Percentiles rank a stretch among this genome's conserved stretches.
Conservation (phyloP, 2,888 invertebrate genomes). For the Cataglyphis cursor region DNA sequence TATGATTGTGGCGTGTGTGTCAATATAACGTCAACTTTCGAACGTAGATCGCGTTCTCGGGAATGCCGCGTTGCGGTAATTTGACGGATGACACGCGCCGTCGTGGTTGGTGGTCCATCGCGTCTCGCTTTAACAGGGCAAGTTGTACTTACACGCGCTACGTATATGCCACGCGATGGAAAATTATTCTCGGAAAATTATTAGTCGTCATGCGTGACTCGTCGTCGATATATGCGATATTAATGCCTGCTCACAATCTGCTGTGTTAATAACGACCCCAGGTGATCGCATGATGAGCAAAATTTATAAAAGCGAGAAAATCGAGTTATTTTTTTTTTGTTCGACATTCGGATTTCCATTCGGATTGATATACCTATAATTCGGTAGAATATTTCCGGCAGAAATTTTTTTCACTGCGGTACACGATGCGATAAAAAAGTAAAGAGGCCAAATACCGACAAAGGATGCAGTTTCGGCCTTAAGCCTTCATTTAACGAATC, state of each 20-base stretch:
- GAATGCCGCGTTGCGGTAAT: constrained; percentile 56
- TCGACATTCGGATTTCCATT: not conserved
- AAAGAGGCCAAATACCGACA: constrained; percentile 46
- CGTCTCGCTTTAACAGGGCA: constrained; percentile 52
- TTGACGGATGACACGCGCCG: constrained; percentile 74
- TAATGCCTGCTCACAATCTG: constrained; percentile 44
- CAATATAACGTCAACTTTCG: constrained; percentile 17
- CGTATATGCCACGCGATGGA: constrained; percentile 61
- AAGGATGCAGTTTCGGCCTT: constrained; percentile 43
- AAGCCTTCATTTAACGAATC: constrained; percentile 63
- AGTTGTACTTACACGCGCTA: constrained; percentile 58
- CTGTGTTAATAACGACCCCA: not conserved
- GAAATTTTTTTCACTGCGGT: not conserved
- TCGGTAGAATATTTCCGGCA: not conserved
- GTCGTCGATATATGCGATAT: constrained; percentile 44
- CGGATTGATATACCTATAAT: not conserved
- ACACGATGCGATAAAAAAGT: not conserved
- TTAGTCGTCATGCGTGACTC: constrained; percentile 57
- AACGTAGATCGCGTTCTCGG: not conserved
- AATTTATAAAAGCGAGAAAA: constrained; percentile 1
- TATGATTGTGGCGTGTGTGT: constrained; percentile 6
- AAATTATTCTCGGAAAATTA: constrained; percentile 61
- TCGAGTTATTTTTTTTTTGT: not conserved
- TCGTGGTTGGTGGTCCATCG: constrained; percentile 72
- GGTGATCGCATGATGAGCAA: not conserved